Conservation (phyloP, 2,113 vertebrate species). For the Microtus pennsylvanicus region DNA sequence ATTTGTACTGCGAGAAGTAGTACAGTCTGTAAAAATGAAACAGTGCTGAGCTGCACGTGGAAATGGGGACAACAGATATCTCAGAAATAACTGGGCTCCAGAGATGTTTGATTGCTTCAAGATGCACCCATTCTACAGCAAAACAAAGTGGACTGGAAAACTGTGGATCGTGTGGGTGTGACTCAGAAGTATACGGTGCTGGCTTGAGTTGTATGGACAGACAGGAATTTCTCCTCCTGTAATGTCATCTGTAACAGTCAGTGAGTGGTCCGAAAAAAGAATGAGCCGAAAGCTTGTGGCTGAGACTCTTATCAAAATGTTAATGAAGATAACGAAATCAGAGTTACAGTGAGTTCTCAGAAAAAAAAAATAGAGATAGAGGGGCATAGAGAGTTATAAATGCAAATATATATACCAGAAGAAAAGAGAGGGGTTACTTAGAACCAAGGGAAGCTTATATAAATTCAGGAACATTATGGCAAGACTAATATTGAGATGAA, state of each 20-base stretch:
- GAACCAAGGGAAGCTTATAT: not conserved
- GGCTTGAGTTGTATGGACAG: not conserved
- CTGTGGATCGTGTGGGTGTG: not conserved
- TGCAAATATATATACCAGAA: not conserved
- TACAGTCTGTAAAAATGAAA: no score
- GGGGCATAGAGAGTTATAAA: not conserved
- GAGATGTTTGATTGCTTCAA: not conserved
- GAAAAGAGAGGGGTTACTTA: not conserved
- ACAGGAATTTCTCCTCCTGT: fast-evolving
- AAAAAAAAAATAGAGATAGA: not conserved
- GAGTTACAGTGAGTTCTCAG: not conserved
- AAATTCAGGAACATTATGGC: not conserved
- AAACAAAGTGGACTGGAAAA: not conserved
- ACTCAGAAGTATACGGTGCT: not conserved
- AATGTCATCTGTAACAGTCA: not conserved
- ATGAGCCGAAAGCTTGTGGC: not conserved
- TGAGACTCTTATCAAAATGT: not conserved
- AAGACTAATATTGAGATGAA: not conserved
- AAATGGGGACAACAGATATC: not conserved
- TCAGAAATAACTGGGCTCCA: not conserved
- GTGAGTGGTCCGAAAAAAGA: not conserved
- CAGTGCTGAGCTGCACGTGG: not conserved
- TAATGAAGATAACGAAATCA: not conserved
- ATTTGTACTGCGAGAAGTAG: not conserved
- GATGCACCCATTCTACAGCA: not conserved